Evolutionary conservation across 2,888 invertebrate species (phyloP), one percentile per base, ranked within the genome.

Genomic region (Halocaridina rubra): DNA sequence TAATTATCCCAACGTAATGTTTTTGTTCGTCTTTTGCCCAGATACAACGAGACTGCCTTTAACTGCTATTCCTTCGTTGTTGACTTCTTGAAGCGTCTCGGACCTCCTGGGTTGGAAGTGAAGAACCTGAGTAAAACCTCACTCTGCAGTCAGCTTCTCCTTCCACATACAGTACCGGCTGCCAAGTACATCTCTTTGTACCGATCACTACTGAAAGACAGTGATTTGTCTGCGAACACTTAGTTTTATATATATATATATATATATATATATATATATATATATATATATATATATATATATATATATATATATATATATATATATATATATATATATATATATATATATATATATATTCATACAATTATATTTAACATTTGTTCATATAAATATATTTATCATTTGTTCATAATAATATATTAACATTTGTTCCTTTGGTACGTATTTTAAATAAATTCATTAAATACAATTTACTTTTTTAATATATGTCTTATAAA

Each of bases 11-110:
- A 46, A 46, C 46, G 10, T 46, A 13, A 76, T n/a, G n/a, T 16
- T n/a, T 61, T 24, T 24, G 19, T 2, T 3, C 32, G 29, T 2
- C 24, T 29, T 67, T 39, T 39, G 13, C 33, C 7, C 80, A 86
- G 87, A 32, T 97, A 97, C 90, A 92, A 95, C 90, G 95, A 95
- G 91, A 93, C 94, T 88, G 92, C 93, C 67, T 94, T 95, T 91
- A 97, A 97, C 91, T 97, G 97, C 90, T 97, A 96, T 90, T 94
- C 95, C 67, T 97, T 97, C 91, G 96, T 97, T 10, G 92, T 97
- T 85, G 93, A 94, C 46, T 97, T 97, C 91, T 91, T 97, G 80
- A 93, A 94, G 89, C 93, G 93, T 59, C 92, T 97, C 19, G 93
- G 94, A 89, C 95, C 95, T 89, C 94, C 94, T 7, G 93, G 93